Conservation (phyloP, 2,797 vertebrate species). For the Anguilla megastoma region DNA sequence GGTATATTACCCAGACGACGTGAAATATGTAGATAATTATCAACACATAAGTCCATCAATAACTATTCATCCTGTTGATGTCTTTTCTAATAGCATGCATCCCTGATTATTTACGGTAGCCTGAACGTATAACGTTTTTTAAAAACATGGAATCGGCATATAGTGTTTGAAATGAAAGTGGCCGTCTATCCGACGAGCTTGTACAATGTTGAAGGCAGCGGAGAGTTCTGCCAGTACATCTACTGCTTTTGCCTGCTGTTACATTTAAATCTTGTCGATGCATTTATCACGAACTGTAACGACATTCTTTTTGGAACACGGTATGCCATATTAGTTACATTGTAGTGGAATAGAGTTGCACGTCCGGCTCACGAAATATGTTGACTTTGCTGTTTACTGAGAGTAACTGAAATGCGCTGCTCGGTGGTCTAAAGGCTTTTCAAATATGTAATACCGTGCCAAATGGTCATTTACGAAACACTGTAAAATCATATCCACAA, state of each 20-base stretch:
- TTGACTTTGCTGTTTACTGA: background rate
- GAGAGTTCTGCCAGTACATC: background rate
- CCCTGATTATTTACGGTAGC: background rate
- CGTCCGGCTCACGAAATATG: background rate
- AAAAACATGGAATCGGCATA: background rate
- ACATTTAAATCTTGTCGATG: background rate
- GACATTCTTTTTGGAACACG: background rate
- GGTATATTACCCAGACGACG: background rate
- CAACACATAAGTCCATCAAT: background rate
- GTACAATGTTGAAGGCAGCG: background rate
- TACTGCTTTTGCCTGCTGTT: background rate
- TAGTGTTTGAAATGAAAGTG: background rate
- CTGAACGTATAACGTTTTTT: background rate
- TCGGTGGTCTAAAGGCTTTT: background rate
- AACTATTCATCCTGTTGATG: background rate
- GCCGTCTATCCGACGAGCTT: background rate
- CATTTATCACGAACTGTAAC: background rate
- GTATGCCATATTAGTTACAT: background rate
- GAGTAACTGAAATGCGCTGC: background rate
- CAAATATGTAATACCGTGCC: background rate
- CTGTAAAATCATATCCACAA: background rate
- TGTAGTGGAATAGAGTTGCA: background rate
- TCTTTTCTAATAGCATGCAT: background rate
- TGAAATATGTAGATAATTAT: background rate
- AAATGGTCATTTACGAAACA: background rate